Evolutionary conservation across 2,113 vertebrate genomes (phyloP), one percentile per base, ranked within the genome.

Genomic region (Callipepla californica): DNA sequence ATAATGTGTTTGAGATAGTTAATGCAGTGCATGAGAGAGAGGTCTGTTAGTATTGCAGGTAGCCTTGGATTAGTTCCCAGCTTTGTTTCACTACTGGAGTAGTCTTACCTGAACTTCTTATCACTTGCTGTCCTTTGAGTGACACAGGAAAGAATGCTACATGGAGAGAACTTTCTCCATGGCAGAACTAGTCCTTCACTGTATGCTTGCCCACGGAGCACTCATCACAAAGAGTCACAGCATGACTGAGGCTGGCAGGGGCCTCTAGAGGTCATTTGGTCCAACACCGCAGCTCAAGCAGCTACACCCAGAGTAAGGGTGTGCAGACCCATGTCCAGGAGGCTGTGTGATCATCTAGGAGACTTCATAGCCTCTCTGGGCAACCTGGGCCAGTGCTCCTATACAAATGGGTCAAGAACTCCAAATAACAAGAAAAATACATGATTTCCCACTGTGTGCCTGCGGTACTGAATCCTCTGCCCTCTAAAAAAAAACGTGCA

Each of bases 71-170:
- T 83, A 83, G 55, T 80, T 88, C 55, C 80, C 34, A 50, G 63
- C 79, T 90, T 90, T 47, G 73, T 85, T 80, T 72, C 83, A 86
- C 73, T 78, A n/a, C 40, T 68, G 84, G 28, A 76, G 34, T 79
- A 91, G 91, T 81, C 61, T 86, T 87, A 90, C 13, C 44, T 36
- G n/a, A 92, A 18, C 34, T n/a, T 32, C 30, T 40, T 53, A 40
- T 68, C 34, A 78, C 69, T 86, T 12, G 7, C 0, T 1, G 58
- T 66, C 44, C 70, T 28, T 2, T 51, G 81, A 95, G 75, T 68
- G 89, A 72, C 47, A 78, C 34, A 6, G 44, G 36, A 42, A 65
- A 79, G 42, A 67, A 23, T 32, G 20, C 42, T 47, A 67, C 21
- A 45, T 6, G 14, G 30, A 45, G 65, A 47, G 19, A 89, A n/a